phyloP scores from a whole-genome alignment of 2,797 vertebrate species.

The Sebastes baramenuke region DNA sequence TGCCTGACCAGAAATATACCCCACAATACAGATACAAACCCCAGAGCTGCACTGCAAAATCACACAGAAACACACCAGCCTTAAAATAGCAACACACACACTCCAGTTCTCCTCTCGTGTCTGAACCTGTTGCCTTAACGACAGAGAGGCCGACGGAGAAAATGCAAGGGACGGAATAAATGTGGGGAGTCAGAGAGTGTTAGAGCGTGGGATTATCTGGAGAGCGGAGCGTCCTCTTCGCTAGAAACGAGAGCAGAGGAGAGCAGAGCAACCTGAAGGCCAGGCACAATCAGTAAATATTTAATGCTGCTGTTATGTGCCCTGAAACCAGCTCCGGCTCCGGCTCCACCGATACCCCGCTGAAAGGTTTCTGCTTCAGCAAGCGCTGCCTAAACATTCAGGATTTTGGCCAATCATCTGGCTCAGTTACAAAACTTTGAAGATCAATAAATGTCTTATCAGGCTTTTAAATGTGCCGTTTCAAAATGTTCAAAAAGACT shows the following conservation, averaged over 20 bases:
- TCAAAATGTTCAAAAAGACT: not conserved
- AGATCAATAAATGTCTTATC: not conserved
- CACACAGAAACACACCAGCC: conserved; percentile 8
- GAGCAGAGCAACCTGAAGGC: conserved; percentile 37
- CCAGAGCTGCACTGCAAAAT: conserved; percentile 5
- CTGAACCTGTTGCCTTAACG: conserved; percentile 45
- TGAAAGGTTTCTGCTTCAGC: not conserved
- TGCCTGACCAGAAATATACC: conserved; percentile 18
- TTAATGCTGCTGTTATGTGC: conserved; percentile 47
- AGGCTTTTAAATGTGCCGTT: not conserved
- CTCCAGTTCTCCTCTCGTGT: conserved; percentile 24
- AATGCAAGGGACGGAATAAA: not conserved
- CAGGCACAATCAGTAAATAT: conserved; percentile 61
- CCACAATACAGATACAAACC: conserved; percentile 3
- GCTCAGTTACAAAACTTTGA: not conserved
- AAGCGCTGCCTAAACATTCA: not conserved
- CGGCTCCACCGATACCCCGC: not conserved
- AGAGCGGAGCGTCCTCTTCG: conserved; percentile 14
- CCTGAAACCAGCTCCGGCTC: conserved; percentile 24
- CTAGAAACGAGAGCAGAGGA: conserved; percentile 20
- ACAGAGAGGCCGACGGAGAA: not conserved
- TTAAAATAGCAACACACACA: conserved; percentile 41
- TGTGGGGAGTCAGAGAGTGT: not conserved
- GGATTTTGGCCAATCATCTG: not conserved
- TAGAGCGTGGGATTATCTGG: conserved; percentile 26